phyloP scores from a whole-genome alignment of 2,888 invertebrate genomes.

The Drosophila gaucha region DNA sequence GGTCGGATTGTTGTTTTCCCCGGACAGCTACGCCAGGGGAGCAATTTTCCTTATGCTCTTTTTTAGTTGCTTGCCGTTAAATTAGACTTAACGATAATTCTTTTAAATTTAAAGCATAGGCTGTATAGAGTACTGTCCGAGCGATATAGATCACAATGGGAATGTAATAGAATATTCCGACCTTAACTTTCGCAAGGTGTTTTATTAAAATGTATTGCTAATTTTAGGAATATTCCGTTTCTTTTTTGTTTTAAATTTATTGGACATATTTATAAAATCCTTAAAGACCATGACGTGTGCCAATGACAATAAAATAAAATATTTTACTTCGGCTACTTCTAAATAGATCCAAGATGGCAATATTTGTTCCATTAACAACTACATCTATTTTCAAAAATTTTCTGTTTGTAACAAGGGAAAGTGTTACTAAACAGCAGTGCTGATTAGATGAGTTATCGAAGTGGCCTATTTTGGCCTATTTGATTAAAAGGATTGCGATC shows the following conservation, averaged over 20 bases:
- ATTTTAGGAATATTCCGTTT: background rate
- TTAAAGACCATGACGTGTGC: too few species aligned
- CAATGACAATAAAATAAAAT: background rate
- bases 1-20: slow-evolving; percentile 31
- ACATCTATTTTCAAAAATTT: too few species aligned
- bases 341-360: too few species aligned
- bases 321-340: background rate
- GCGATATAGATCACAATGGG: background rate
- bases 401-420: too few species aligned
- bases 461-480: too few species aligned
- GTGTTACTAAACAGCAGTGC: too few species aligned
- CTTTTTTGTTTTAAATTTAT: background rate
- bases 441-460: too few species aligned
- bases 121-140: background rate
- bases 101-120: slow-evolving; percentile 23
- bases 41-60: slow-evolving; percentile 40
- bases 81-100: slow-evolving; percentile 54
- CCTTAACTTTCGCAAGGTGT: background rate
- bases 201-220: too few species aligned
- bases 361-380: too few species aligned
- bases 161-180: slow-evolving; percentile 1
- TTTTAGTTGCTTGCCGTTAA: slow-evolving; percentile 54
- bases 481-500: too few species aligned
- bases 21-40: slow-evolving; percentile 50
- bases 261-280: too few species aligned